These are phyloP conservation scores for Masticophis lateralis DNA, from an alignment of 2,797 vertebrate genomes.

Conservation along the genomic window DNA sequence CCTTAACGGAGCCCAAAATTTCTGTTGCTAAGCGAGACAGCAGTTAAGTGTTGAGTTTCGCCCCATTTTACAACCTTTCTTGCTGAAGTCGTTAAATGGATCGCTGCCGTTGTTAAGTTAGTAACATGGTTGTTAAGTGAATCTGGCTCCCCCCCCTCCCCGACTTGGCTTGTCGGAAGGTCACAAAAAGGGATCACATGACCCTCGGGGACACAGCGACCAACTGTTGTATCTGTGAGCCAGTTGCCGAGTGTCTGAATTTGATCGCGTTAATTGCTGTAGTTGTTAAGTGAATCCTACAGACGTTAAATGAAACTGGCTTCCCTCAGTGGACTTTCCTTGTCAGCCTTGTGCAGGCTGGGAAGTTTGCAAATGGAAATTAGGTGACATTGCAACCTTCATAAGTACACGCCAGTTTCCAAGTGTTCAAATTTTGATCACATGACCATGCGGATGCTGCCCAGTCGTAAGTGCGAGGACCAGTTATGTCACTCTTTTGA, in stretches of 20 bases:
- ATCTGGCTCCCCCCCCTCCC: too few species aligned
- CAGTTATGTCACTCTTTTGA: not conserved
- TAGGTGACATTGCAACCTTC: not conserved
- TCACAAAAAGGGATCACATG: too few species aligned
- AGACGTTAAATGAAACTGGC: not conserved
- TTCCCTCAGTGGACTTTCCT: not conserved
- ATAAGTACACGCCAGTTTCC: not conserved
- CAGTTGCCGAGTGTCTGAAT: too few species aligned
- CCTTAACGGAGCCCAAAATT: too few species aligned
- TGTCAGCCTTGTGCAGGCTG: not conserved
- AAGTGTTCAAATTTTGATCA: not conserved
- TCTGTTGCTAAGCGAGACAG: not conserved
- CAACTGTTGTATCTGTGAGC: too few species aligned
- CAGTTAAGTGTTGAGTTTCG: not conserved
- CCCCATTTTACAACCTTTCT: not conserved
- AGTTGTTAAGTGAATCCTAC: not conserved
- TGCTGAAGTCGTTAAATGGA: not conserved
- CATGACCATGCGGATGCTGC: not conserved
- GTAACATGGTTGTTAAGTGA: too few species aligned
- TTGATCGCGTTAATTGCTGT: not conserved
- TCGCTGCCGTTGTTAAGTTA: too few species aligned
- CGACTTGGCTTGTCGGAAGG: too few species aligned
- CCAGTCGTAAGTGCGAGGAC: not conserved
- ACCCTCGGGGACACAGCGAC: too few species aligned
- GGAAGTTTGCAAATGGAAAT: not conserved